A percentile compares a stretch with the other conserved stretches of the same genome.
phyloP scores from a whole-genome alignment of 1,140 invertebrate genomes.

The Drosophila malerkotliana region DNA sequence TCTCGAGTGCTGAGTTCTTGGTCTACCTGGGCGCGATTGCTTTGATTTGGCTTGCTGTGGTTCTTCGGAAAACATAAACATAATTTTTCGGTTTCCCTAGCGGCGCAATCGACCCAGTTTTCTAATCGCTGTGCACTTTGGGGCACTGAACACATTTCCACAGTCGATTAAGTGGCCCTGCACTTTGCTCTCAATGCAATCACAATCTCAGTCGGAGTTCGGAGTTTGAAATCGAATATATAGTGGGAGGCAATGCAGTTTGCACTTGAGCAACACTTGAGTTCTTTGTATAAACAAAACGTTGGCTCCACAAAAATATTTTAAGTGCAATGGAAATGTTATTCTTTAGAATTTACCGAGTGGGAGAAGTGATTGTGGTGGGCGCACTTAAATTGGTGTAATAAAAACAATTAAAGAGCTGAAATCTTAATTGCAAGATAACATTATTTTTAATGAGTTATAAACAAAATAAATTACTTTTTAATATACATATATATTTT shows the following conservation, averaged over 20 bases:
- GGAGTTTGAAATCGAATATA: conserved; percentile 12
- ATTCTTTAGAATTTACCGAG: conserved; percentile 18
- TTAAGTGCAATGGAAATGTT: conserved; percentile 42
- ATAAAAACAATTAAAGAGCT: conserved; percentile 31
- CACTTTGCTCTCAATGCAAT: conserved; percentile 38
- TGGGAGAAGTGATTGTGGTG: conserved; percentile 31
- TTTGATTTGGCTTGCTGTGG: conserved; percentile 46
- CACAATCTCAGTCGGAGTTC: conserved; percentile 10
- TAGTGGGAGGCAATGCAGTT: conserved; percentile 28
- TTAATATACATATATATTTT: too few species aligned
- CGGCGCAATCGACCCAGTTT: conserved; percentile 68
- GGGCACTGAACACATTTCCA: conserved; percentile 46
- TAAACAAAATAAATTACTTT: neutral
- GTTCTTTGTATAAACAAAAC: conserved; percentile 41
- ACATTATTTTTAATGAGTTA: conserved; percentile 9
- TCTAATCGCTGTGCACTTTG: conserved; percentile 26
- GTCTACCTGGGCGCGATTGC: conserved; percentile 52
- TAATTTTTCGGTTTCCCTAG: conserved; percentile 41
- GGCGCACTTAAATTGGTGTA: conserved; percentile 18
- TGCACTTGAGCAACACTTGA: conserved; percentile 46
- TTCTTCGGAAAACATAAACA: conserved; percentile 67
- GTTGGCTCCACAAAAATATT: conserved; percentile 33
- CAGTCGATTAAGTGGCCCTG: conserved; percentile 68
- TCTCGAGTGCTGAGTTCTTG: conserved; percentile 25
- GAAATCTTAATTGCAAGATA: conserved; percentile 16